These are phyloP conservation scores for Lasius platythorax DNA, from an alignment of 2,888 invertebrate genomes.

Conservation along the genomic window DNA sequence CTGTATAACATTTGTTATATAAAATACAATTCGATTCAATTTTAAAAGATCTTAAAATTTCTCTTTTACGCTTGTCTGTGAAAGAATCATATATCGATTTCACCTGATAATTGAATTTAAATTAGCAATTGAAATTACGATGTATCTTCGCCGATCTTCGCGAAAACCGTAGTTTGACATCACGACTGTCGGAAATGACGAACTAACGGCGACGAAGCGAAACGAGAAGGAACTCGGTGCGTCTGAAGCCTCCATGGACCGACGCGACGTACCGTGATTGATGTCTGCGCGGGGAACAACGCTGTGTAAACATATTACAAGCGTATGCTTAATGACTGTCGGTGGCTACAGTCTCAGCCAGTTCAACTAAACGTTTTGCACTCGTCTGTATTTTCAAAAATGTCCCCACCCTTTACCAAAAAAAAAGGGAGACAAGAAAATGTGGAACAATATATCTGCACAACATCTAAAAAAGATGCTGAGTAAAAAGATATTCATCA, in stretches of 20 bases:
- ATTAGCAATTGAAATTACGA: background rate
- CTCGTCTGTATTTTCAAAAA: conserved; percentile 22
- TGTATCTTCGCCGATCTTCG: background rate
- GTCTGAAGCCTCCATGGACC: conserved; percentile 58
- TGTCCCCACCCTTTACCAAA: background rate
- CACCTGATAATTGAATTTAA: background rate
- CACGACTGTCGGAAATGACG: conserved; percentile 66
- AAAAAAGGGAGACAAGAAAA: background rate
- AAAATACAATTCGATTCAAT: background rate
- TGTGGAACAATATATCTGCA: background rate
- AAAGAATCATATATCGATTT: background rate
- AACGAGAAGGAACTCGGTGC: conserved; percentile 52
- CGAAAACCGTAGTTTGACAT: conserved; percentile 50
- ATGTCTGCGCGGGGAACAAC: conserved; percentile 82
- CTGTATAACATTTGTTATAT: background rate
- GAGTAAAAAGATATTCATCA: too few species aligned
- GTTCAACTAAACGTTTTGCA: conserved; percentile 53
- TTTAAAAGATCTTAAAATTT: background rate
- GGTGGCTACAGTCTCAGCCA: conserved; percentile 58
- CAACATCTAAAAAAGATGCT: background rate
- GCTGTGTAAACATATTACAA: conserved; percentile 84
- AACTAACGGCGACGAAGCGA: conserved; percentile 62
- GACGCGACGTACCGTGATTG: conserved; percentile 82
- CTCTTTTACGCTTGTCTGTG: background rate
- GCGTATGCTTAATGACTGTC: conserved; percentile 82